Conservation (phyloP, 2,113 vertebrate genomes). For the Megaceryle maxima region DNA sequence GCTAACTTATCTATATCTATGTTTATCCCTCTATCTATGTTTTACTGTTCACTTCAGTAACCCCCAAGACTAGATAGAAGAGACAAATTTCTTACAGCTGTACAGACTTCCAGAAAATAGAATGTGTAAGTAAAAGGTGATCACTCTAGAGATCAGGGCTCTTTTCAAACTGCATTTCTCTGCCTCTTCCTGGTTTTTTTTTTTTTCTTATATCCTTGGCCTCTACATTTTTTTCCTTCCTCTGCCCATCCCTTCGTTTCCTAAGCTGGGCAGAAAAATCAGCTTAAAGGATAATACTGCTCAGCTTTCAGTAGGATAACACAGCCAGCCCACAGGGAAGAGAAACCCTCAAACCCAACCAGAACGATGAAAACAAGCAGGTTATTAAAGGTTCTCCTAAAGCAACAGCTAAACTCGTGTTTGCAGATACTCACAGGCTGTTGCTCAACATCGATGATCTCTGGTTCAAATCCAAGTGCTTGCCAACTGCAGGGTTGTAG, state of each 20-base stretch:
- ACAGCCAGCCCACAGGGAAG: conserved; percentile 50
- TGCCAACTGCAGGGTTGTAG: not conserved
- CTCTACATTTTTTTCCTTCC: not conserved
- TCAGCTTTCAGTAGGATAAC: conserved; percentile 67
- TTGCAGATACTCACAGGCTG: conserved; percentile 47
- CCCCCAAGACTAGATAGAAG: not conserved
- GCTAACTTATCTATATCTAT: not conserved
- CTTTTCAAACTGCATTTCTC: conserved; percentile 1
- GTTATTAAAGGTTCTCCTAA: conserved; percentile 60
- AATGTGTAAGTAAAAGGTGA: not conserved
- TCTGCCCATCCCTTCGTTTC: conserved; percentile 5
- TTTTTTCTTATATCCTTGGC: not conserved
- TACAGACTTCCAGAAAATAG: not conserved
- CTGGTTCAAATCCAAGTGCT: conserved; percentile 14
- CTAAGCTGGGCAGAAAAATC: conserved; percentile 59
- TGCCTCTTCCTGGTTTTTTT: not conserved
- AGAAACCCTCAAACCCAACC: conserved; percentile 51
- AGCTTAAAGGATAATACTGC: conserved; percentile 64
- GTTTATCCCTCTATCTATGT: conserved; percentile 1
- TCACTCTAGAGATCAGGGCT: not conserved
- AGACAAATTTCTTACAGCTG: not conserved
- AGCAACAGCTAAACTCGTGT: conserved; percentile 4
- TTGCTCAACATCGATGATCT: not conserved
- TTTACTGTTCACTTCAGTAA: not conserved
- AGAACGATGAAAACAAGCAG: conserved; percentile 53